Evolutionary conservation across 2,797 vertebrate species (phyloP).

Genomic region (Myiothlypis chrysogaster): DNA sequence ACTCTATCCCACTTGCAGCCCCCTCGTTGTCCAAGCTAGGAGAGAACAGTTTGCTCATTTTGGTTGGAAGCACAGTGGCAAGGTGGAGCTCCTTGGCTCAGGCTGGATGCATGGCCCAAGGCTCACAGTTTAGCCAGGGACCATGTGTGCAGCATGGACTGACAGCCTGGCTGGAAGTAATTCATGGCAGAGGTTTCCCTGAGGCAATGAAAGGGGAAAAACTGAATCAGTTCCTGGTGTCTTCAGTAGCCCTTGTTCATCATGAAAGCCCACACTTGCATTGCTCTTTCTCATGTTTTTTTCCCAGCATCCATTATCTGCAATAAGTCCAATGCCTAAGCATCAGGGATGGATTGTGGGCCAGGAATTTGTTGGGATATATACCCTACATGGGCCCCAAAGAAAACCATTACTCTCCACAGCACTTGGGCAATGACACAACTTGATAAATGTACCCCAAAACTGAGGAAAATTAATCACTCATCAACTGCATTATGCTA

Average conservation of each 20-base stretch:
- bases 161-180: neutral
- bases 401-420: neutral
- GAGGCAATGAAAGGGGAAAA: neutral
- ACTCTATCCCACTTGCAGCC: neutral
- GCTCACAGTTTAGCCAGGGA: neutral
- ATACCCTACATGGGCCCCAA: fast-evolving
- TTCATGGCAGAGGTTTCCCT: neutral
- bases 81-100: neutral
- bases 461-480: neutral
- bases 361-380: fast-evolving
- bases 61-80: neutral
- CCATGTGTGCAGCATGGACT: neutral
- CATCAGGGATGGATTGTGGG: neutral
- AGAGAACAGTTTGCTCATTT: neutral
- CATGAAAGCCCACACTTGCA: fast-evolving
- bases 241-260: neutral
- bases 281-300: neutral
- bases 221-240: neutral
- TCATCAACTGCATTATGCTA: neutral
- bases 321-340: neutral
- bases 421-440: neutral
- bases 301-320: neutral
- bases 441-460: neutral
- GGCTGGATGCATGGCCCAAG: neutral
- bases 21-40: neutral